A percentile compares a stretch with the other conserved stretches of the same genome.
Evolutionary conservation across 1,140 invertebrate genomes (phyloP).

Genomic region (Ylistrum balloti): DNA sequence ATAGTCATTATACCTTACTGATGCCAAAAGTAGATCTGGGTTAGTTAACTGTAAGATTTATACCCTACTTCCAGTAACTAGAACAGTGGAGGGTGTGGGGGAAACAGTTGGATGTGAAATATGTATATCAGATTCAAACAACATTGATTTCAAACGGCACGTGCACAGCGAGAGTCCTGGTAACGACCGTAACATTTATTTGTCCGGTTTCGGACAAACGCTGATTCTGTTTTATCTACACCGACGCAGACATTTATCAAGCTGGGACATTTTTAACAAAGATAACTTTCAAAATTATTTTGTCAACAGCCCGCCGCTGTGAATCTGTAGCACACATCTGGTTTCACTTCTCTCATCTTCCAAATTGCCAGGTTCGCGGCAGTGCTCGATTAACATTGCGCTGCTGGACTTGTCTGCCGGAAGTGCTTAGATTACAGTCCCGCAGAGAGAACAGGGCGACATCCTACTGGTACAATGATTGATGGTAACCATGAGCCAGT

Average conservation of each 20-base stretch:
- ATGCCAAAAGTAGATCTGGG: not conserved
- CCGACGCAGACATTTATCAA: slow-evolving; percentile 11
- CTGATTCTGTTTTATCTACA: not conserved
- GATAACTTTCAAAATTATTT: slow-evolving; percentile 40
- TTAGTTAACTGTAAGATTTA: not conserved
- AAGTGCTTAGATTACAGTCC: slow-evolving; percentile 38
- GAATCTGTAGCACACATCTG: slow-evolving; percentile 16
- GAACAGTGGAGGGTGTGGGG: not conserved
- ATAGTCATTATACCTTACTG: no score
- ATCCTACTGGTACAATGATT: slow-evolving; percentile 38
- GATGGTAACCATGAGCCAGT: slow-evolving; percentile 32
- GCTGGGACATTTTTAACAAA: slow-evolving; percentile 34
- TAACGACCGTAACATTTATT: slow-evolving; percentile 29
- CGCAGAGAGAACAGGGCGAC: slow-evolving; percentile 30
- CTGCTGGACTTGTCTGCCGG: slow-evolving; percentile 31
- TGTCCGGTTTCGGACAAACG: slow-evolving; percentile 30
- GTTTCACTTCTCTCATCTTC: slow-evolving; percentile 17
- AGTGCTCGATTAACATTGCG: slow-evolving; percentile 25
- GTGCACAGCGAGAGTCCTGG: not conserved
- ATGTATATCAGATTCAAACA: not conserved
- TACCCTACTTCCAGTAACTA: not conserved
- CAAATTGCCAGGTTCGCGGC: not conserved
- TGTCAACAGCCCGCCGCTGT: slow-evolving; percentile 19
- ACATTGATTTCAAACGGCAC: not conserved
- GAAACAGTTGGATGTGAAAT: not conserved